A percentile compares a stretch with the other conserved stretches of the same genome.
Evolutionary conservation across 2,888 invertebrate genomes (phyloP).

Genomic region (Hirtodrosophila confusa): DNA sequence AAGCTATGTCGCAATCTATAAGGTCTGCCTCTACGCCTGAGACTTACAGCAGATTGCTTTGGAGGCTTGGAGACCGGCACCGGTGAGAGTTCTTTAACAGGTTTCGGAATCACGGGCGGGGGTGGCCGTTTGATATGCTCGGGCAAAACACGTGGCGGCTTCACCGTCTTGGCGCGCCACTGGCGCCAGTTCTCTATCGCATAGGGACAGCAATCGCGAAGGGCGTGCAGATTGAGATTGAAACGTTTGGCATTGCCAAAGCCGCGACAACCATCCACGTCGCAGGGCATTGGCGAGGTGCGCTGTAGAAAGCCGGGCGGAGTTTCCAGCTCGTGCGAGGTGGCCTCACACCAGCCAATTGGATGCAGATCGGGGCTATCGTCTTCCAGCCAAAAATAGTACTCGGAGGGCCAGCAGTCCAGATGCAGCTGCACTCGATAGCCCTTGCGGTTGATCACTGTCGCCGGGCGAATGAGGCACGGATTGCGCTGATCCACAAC

Average conservation of each 20-base stretch:
- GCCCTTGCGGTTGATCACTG: constrained; percentile 90
- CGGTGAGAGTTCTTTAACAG: constrained; percentile 3
- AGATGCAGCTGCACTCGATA: constrained; percentile 92
- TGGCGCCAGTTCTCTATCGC: constrained; percentile 83
- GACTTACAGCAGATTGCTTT: not conserved
- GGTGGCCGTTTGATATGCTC: constrained; percentile 41
- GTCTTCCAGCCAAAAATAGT: constrained; percentile 95
- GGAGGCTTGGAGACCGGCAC: not conserved
- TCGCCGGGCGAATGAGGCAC: constrained; percentile 93
- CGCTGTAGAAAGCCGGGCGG: constrained; percentile 87
- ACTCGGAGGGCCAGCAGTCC: constrained; percentile 94
- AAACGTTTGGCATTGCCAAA: constrained; percentile 94
- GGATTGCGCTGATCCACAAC: constrained; percentile 93
- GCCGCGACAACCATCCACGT: constrained; percentile 94
- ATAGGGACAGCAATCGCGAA: constrained; percentile 91
- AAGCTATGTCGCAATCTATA: constrained; percentile 7
- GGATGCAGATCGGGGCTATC: constrained; percentile 96
- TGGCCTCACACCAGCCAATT: constrained; percentile 95
- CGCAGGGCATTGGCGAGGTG: constrained; percentile 87
- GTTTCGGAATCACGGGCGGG: not conserved
- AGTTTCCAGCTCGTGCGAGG: constrained; percentile 93
- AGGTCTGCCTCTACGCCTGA: constrained; percentile 10
- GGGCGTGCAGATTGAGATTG: constrained; percentile 89
- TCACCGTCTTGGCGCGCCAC: constrained; percentile 78
- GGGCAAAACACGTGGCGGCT: constrained; percentile 68